These are phyloP conservation scores for Rhynchopsitta pachyrhyncha DNA, from an alignment of 2,113 vertebrate species.

Conservation along the genomic window DNA sequence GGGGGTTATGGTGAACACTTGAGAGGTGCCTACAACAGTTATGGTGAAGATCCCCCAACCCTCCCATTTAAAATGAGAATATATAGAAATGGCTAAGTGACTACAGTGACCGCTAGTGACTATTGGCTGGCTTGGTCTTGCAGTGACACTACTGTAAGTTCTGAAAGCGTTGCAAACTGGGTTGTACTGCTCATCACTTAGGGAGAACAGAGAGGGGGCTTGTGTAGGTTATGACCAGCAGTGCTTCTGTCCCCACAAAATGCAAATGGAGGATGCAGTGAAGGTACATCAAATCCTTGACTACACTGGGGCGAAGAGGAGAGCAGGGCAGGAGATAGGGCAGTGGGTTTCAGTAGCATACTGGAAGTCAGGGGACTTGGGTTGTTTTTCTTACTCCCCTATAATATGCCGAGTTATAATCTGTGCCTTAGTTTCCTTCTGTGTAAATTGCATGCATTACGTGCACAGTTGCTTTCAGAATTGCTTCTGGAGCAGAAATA, in stretches of 20 bases:
- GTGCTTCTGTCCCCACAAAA: neutral
- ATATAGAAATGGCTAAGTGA: neutral
- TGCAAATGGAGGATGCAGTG: fast-evolving
- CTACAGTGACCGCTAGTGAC: neutral
- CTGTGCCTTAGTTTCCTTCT: neutral
- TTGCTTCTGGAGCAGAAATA: neutral
- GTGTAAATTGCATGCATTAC: neutral
- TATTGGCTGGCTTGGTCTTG: neutral
- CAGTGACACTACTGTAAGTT: neutral
- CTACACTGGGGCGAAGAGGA: neutral
- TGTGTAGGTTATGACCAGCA: too few relatives aligned
- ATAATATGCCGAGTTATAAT: fast-evolving
- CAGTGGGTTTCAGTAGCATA: fast-evolving
- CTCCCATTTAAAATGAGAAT: neutral
- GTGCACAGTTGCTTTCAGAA: neutral
- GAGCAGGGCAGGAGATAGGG: neutral
- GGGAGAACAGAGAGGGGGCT: fast-evolving
- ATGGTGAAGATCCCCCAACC: neutral
- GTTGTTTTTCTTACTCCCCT: neutral
- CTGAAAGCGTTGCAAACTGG: neutral
- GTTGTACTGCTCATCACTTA: neutral
- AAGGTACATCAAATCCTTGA: neutral
- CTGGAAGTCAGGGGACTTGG: neutral
- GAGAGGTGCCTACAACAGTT: neutral
- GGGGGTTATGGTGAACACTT: neutral